Base-by-base conservation (phyloP, 2,797 vertebrate genomes). In the Hippoglossus hippoglossus region DNA sequence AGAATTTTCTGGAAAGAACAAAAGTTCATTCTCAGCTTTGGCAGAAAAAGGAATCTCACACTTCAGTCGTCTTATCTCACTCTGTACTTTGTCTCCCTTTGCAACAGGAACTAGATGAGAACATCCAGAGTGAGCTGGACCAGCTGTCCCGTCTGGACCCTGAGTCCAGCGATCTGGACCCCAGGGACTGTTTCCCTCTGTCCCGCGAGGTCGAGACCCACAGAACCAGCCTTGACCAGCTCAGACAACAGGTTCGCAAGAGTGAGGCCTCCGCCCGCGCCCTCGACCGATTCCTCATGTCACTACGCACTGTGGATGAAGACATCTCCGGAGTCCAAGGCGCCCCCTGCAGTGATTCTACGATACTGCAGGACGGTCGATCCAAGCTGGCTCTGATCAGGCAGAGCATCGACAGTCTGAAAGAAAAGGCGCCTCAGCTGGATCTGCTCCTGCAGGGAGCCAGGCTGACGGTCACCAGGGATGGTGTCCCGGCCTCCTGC, bases 281-380 rank as follows among this genome's bases (percentile, higher is more conserved):
- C 52, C 90, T 99, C 4, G 96, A 98, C 68, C 89, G 83, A 19
- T 98, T 98, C 80, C 89, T 99, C 52, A 91, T 93, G 87, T 97
- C 96, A 0, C 71, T 99, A 68, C 94, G 89, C 61, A 92, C 90
- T 0, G 82, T 94, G 19, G 93, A 95, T 3, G 90, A 92, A 49
- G 93, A 96, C 64, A 73, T 92, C 47, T 89, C 85, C 0, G 71
- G 77, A 25, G 82, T 93, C 2, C 64, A 80, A 16, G 83, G 83
- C 9, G 55, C 77, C n/a, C 80, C 89, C 36, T 83, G 86, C 52
- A 73, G 87, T 0, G 89, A 93, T 2, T 25, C 83, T 0, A 67
- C 46, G 9, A 72, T 79, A 5, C 56, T 90, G 60, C 92, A 90
- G 67, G 91, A 92, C 66, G 86, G 80, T 41, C 80, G 85, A 13